These are phyloP conservation scores for Capreolus pygargus DNA, from an alignment of 2,113 vertebrate species.

Conservation along the genomic window DNA sequence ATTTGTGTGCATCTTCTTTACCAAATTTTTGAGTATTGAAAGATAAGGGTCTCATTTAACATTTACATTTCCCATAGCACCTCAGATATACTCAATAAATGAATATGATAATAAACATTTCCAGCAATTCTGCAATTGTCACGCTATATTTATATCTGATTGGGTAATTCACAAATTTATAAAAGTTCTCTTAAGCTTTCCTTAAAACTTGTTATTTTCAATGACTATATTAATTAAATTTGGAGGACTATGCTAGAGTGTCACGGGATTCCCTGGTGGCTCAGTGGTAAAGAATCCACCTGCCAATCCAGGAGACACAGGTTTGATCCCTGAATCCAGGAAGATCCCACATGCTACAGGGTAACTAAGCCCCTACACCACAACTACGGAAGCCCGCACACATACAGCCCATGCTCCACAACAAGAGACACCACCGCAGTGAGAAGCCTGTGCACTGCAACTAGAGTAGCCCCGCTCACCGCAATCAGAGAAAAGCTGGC, in stretches of 20 bases:
- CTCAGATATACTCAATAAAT: not conserved
- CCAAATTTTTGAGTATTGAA: not conserved
- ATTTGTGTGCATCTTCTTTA: not conserved
- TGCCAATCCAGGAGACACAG: not conserved
- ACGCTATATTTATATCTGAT: not conserved
- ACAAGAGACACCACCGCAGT: not conserved
- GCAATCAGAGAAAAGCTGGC: not conserved
- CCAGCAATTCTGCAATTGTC: not conserved
- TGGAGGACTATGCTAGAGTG: not conserved
- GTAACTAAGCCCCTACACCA: not conserved
- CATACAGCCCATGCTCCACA: not conserved
- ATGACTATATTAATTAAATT: not conserved
- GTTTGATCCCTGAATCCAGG: not conserved
- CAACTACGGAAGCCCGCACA: not conserved
- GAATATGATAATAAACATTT: not conserved
- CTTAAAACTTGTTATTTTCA: not conserved
- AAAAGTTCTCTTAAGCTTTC: not conserved
- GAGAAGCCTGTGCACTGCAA: not conserved
- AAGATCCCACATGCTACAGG: not conserved
- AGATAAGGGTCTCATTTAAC: not conserved
- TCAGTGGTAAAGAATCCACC: not conserved
- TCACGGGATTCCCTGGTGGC: not conserved
- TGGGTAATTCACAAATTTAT: not conserved
- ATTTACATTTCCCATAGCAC: not conserved
- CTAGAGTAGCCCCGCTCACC: not conserved